Evolutionary conservation across 1,140 invertebrate species (phyloP), one percentile per base, ranked within the genome.

Genomic region (Aethina tumida): DNA sequence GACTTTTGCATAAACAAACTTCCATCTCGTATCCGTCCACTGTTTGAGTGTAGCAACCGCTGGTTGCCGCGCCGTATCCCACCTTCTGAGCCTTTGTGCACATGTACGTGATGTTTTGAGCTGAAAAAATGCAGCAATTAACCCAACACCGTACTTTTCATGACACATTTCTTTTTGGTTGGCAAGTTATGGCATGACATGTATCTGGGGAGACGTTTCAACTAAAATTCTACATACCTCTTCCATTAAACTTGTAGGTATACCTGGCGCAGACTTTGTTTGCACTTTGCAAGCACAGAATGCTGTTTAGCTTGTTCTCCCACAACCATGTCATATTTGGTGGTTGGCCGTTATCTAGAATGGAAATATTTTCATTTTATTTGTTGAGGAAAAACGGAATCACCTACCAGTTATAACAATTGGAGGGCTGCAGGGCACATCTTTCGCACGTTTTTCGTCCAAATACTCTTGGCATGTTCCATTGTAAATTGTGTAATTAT

Each of bases 31-130:
- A 33, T 7, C 41, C 48, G 24, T 41, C 25, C 4, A 45, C 31
- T 5, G 2, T 43, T 37, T 50, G 45, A 5, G 22, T 41, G 31
- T 58, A 66, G 42, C 69, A 69, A 1, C 67, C 67, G 2, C 50
- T 63, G 2, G 48, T 64, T 20, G 68, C 58, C 2, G 61, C 52
- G 4, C 55, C 41, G 12, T 62, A 64, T n/a, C 50, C 42, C 2
- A 50, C 43, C 28, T 62, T 52, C 5, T 63, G 41, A 0, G 62
- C 67, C 49, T 62, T 58, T 14, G 67, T 67, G 45, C 67, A 70
- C 65, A 71, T 63, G 31, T 66, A 65, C 5, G 68, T 71, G 15
- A 66, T 60, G 43, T 71, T 71, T 49, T 64, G 57, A 39, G 60
- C 68, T 69, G 49, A 31, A 67, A 65, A 38, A 29, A 43, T 22